phyloP scores from a whole-genome alignment of 2,797 vertebrate genomes.

The Myotis findleyi region DNA sequence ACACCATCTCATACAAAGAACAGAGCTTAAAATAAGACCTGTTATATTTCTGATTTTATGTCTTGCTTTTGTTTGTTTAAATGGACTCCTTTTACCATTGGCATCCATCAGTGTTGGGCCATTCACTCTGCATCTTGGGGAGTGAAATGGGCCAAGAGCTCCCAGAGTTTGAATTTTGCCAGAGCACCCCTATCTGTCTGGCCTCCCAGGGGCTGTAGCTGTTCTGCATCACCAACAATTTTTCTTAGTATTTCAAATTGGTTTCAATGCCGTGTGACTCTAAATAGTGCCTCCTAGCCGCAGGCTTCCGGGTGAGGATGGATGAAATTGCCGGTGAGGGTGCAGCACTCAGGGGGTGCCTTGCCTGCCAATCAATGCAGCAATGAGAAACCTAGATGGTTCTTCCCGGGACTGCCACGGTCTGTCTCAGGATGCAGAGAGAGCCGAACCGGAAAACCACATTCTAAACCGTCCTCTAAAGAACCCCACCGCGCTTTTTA shows the following conservation, averaged over 20 bases:
- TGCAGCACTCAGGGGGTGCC: neutral
- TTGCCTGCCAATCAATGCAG: conserved; percentile 17
- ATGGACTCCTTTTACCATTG: neutral
- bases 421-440: neutral
- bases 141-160: neutral
- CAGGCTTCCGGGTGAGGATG: conserved; percentile 43
- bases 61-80: neutral
- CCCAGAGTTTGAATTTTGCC: neutral
- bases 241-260: conserved; percentile 21
- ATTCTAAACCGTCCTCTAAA: neutral
- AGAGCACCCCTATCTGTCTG: conserved; percentile 34
- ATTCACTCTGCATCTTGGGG: neutral
- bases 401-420: neutral
- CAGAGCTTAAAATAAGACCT: neutral
- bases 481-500: neutral
- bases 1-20: neutral
- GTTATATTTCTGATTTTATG: neutral
- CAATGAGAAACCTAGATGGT: neutral
- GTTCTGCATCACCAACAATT: neutral
- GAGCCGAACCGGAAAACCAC: neutral
- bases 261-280: neutral
- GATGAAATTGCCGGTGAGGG: conserved; percentile 29
- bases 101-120: neutral
- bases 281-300: conserved; percentile 26
- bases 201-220: neutral